Evolutionary conservation across 2,113 vertebrate genomes (phyloP).

Genomic region (Cettia cetti): DNA sequence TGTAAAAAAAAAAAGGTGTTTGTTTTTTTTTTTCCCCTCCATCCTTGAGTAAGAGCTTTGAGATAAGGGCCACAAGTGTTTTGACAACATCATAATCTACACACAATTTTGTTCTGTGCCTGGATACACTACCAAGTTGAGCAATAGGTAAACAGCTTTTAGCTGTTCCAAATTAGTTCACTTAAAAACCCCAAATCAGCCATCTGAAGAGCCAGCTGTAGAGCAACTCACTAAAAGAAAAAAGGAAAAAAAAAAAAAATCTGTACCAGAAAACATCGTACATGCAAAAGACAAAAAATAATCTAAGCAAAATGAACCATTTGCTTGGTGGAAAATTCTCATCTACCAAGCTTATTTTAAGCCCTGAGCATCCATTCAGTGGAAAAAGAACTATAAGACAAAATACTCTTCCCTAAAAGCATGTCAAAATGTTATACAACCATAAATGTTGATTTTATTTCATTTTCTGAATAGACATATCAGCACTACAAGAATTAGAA

Average conservation of each 20-base stretch:
- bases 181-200: neutral
- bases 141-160: neutral
- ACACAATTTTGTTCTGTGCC: fast-evolving
- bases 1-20: fast-evolving
- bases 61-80: neutral
- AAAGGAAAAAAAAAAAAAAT: neutral
- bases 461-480: neutral
- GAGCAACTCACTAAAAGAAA: neutral
- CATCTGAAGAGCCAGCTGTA: neutral
- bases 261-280: neutral
- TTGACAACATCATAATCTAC: neutral
- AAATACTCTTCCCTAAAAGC: neutral
- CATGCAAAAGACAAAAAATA: neutral
- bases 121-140: neutral
- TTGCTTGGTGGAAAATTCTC: neutral
- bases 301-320: neutral
- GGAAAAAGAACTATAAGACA: neutral
- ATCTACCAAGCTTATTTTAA: neutral
- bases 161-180: neutral
- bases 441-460: neutral
- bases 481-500: neutral
- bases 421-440: neutral
- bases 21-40: neutral
- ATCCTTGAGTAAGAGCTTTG: neutral
- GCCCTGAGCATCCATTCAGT: neutral